Evolutionary conservation across 2,113 vertebrate genomes (phyloP).

Genomic region (Poicephalus meyeri): DNA sequence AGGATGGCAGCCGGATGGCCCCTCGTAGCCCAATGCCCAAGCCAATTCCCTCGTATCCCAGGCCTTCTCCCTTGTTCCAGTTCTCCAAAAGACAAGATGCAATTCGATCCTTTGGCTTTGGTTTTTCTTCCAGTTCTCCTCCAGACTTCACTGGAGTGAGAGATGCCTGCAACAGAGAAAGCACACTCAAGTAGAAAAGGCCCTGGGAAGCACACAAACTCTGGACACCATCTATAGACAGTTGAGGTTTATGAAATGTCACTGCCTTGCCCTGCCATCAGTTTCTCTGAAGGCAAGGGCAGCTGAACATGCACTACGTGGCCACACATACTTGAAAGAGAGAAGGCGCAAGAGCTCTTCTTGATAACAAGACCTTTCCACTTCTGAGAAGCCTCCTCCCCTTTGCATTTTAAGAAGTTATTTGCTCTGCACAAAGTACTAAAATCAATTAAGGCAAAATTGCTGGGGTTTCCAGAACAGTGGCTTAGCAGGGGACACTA

Average conservation of each 20-base stretch:
- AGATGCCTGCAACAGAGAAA: slow-evolving; percentile 77
- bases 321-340: not conserved
- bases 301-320: not conserved
- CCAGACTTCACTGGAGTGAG: slow-evolving; percentile 91
- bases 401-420: not conserved
- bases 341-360: not conserved
- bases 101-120: slow-evolving; percentile 91
- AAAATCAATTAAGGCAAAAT: not conserved
- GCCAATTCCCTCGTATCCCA: slow-evolving; percentile 93
- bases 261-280: not conserved
- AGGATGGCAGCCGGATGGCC: slow-evolving; percentile 93
- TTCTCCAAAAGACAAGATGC: slow-evolving; percentile 91
- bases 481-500: not conserved
- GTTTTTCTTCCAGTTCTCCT: slow-evolving; percentile 89
- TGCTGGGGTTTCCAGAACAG: not conserved
- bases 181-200: not conserved
- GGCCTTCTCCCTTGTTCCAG: slow-evolving; percentile 94
- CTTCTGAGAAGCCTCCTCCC: not conserved
- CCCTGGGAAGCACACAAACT: not conserved
- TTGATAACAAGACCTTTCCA: not conserved
- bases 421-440: not conserved
- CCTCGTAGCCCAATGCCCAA: slow-evolving; percentile 91
- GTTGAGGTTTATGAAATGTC: not conserved
- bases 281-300: not conserved
- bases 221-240: not conserved